phyloP scores from a whole-genome alignment of 1,140 invertebrate species.

The Scaptomyza pallida region DNA sequence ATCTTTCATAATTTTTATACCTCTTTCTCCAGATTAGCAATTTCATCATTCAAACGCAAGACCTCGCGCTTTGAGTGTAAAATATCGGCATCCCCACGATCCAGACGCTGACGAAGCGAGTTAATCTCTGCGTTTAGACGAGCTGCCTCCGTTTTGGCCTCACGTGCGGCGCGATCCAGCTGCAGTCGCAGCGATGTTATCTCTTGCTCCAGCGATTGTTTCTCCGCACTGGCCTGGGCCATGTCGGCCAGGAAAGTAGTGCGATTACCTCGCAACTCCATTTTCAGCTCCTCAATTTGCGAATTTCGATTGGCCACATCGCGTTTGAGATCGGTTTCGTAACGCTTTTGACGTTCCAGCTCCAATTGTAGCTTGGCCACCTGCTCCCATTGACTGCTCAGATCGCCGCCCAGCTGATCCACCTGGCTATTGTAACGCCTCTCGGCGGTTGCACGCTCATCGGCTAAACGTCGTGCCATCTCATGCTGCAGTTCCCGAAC shows the following conservation, averaged over 20 bases:
- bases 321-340: slow-evolving; percentile 89
- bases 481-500: slow-evolving; percentile 86
- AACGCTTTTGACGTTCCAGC: slow-evolving; percentile 89
- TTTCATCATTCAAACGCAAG: slow-evolving; percentile 89
- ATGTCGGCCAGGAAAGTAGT: slow-evolving; percentile 90
- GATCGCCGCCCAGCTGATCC: slow-evolving; percentile 90
- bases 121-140: slow-evolving; percentile 90
- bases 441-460: slow-evolving; percentile 90
- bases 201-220: slow-evolving; percentile 90
- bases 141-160: slow-evolving; percentile 89
- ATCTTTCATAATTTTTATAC: slow-evolving; percentile 83
- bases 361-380: slow-evolving; percentile 90
- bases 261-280: slow-evolving; percentile 90
- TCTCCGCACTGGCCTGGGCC: slow-evolving; percentile 89
- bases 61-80: slow-evolving; percentile 91
- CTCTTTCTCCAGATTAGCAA: slow-evolving; percentile 91
- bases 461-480: slow-evolving; percentile 86
- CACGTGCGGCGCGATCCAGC: slow-evolving; percentile 89
- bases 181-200: slow-evolving; percentile 86
- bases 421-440: slow-evolving; percentile 89
- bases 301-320: slow-evolving; percentile 89
- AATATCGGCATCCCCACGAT: slow-evolving; percentile 90
- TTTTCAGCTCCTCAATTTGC: slow-evolving; percentile 90
- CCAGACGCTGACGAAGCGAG: slow-evolving; percentile 90
- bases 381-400: slow-evolving; percentile 92